Conservation (phyloP, 2,888 invertebrate species). For the Rutpela maculata region DNA sequence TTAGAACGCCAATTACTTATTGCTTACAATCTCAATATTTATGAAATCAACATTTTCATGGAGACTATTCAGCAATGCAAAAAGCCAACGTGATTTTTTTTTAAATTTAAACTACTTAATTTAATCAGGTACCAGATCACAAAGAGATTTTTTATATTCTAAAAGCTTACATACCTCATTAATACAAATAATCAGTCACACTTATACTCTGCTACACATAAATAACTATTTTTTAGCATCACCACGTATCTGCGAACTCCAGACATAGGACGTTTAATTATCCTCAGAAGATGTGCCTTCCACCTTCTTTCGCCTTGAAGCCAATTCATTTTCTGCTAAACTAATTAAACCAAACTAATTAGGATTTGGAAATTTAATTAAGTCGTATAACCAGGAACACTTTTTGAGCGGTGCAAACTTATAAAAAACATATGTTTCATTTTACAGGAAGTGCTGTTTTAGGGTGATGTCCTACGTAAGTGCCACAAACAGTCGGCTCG, state of each 20-base stretch:
- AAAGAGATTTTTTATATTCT: no score
- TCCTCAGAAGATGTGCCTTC: slow-evolving; percentile 42
- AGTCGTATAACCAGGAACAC: slow-evolving; percentile 39
- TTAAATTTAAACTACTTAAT: no score
- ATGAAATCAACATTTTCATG: no score
- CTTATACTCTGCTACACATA: neutral
- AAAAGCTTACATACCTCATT: no score
- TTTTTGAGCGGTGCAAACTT: slow-evolving; percentile 32
- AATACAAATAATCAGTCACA: no score
- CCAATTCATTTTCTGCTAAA: slow-evolving; percentile 42
- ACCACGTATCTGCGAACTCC: slow-evolving; percentile 23
- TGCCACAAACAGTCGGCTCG: no score
- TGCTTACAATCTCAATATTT: no score
- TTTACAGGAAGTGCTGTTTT: neutral
- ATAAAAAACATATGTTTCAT: slow-evolving; percentile 22
- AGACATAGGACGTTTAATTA: slow-evolving; percentile 50
- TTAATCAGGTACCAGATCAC: no score
- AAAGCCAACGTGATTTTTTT: no score
- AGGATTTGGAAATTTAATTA: slow-evolving; percentile 49
- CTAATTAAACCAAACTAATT: slow-evolving; percentile 48
- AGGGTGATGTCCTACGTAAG: no score
- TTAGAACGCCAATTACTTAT: no score
- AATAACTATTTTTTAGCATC: neutral
- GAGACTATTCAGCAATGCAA: no score
- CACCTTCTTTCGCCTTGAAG: slow-evolving; percentile 41